phyloP scores from a whole-genome alignment of 2,888 invertebrate species.

The Pyrrhia umbra region DNA sequence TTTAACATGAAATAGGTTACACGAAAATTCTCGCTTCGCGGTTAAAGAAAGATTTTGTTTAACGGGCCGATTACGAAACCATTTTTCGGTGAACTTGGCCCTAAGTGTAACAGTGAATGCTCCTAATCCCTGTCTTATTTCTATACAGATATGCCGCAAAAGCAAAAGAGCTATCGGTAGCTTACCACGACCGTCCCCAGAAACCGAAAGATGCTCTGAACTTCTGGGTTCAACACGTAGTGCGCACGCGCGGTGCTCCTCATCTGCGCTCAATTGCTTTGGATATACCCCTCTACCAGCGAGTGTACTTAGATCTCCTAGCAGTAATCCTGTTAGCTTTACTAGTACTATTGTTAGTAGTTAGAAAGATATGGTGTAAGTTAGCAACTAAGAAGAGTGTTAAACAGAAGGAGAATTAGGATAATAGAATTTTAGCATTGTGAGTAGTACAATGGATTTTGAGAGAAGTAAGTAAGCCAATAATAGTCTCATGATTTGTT shows the following conservation, averaged over 20 bases:
- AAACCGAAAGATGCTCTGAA: constrained; percentile 70
- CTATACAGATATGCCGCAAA: constrained; percentile 69
- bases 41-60: too few species aligned
- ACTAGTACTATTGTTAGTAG: constrained; percentile 7
- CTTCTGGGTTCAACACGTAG: constrained; percentile 78
- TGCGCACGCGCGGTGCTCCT: constrained; percentile 71
- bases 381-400: background rate
- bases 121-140: background rate
- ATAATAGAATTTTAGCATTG: too few species aligned
- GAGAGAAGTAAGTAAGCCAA: too few species aligned
- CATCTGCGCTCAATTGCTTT: constrained; percentile 75
- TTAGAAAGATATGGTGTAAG: constrained; percentile 7
- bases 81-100: too few species aligned
- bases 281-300: constrained; percentile 72
- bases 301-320: constrained; percentile 72
- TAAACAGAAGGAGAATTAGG: constrained; percentile 46
- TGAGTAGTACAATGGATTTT: too few species aligned
- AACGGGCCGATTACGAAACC: too few species aligned
- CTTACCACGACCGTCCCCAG: constrained; percentile 72
- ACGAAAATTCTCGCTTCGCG: too few species aligned
- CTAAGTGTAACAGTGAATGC: background rate
- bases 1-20: too few species aligned
- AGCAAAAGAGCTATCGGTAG: constrained; percentile 69
- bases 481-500: too few species aligned
- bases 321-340: constrained; percentile 41